Evolutionary conservation across 2,888 invertebrate genomes (phyloP), one percentile per base, ranked within the genome.

Genomic region (Epinotia brunnichana): DNA sequence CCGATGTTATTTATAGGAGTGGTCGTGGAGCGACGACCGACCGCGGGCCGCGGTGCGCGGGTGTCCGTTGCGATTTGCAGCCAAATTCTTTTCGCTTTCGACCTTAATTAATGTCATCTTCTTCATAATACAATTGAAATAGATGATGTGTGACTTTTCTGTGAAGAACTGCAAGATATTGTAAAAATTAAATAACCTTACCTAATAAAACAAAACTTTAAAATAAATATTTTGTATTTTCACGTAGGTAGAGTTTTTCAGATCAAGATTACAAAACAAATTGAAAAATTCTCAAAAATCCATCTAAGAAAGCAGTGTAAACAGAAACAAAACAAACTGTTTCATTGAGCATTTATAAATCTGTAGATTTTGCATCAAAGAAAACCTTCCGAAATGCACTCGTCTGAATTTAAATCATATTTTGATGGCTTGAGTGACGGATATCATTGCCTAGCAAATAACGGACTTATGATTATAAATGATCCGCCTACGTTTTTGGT

Each of bases 1-100:
- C 44, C 56, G 51, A 39, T 60, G 77, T 62, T 79, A 80, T 77
- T 77, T 77, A 75, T 80, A 79, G 77, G 69, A 51, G 24, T 68
- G 75, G 75, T 75, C 74, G 76, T 73, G 74, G 76, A 75, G 71
- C 76, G 67, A 72, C 48, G 48, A n/a, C 48, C n/a, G 48, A 69
- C 68, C 41, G 64, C 60, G 59, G 66, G 70, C 68, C 41, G 64
- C 60, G 59, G 66, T 67, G 68, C 19, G 69, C 21, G 60, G 44
- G 69, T 39, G 68, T 35, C 57, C 48, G 48, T 64, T 35, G 24
- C 68, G 66, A 57, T 70, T 69, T 74, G 66, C 62, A 70, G 76
- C 71, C 75, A 77, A 75, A 72, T 77, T 70, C 74, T 76, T 70
- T 61, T 60, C 59, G 64, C 57, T 75, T 76, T 70, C 68, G 70